Conservation (phyloP, 2,888 invertebrate species). For the Phalera bucephala region DNA sequence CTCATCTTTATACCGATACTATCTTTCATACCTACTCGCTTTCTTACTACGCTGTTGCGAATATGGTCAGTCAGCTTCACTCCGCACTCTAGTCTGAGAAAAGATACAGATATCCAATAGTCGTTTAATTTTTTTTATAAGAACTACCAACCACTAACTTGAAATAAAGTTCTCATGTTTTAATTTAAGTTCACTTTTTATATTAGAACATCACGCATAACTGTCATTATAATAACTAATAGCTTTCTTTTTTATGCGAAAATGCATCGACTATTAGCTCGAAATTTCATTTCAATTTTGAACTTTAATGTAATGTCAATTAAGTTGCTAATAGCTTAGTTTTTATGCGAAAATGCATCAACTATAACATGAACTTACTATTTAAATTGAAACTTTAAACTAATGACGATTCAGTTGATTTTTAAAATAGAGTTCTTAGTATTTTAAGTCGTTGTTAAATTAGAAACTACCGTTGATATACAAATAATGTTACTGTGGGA, state of each 20-base stretch:
- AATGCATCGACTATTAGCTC: neutral
- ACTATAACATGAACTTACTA: neutral
- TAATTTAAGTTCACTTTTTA: conserved; percentile 16
- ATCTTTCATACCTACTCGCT: no score
- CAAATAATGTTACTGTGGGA: conserved; percentile 35
- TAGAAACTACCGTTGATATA: neutral
- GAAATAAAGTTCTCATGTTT: conserved; percentile 27
- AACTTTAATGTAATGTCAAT: neutral
- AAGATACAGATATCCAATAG: no score
- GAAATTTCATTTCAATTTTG: neutral
- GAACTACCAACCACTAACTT: no score
- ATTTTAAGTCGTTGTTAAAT: neutral
- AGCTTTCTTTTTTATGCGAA: conserved; percentile 3
- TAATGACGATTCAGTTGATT: neutral
- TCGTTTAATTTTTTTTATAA: no score
- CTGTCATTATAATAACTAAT: conserved; percentile 37
- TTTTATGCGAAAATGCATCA: neutral
- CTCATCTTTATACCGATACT: no score
- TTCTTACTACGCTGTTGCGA: no score
- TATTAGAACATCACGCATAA: conserved; percentile 47
- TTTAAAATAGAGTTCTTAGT: neutral
- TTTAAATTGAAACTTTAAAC: neutral
- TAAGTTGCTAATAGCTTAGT: no score
- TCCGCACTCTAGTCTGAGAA: no score
- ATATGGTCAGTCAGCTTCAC: no score